Base-by-base conservation (phyloP, 2,797 vertebrate genomes). In the Eulemur albifrons region DNA sequence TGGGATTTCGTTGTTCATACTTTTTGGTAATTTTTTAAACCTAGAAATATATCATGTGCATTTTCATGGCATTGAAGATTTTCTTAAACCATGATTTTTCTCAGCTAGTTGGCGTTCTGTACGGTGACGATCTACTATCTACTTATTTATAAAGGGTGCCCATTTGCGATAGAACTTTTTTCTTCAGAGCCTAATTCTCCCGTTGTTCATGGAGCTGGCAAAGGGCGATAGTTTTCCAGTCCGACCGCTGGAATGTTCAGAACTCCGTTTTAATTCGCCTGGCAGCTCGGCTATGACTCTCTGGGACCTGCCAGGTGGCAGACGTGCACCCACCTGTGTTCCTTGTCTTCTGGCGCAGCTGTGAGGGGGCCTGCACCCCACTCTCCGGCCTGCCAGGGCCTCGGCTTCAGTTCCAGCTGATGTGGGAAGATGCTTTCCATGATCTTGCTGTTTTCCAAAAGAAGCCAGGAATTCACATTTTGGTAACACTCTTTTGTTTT, bases 271-370 rank as follows among this genome's bases (percentile, higher is more conserved):
- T 13, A 32, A 17, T 38, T 61, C 27, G 15, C 11, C 0, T 3
- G 32, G 32, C 18, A 63, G 67, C 27, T 83, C 18, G 18, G 11
- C 12, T 23, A 7, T 1, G 43, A 35, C 67, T 32, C 32, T 70
- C 30, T 13, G 32, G 50, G 35, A 40, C n/a, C 25, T 2, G 23
- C 23, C 12, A 8, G 23, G 2, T 7, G 38, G 6, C 8, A 18
- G 5, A 38, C 52, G 63, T 63, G 30, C 11, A n/a, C 12, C 40
- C 10, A 32, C 9, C 30, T 32, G 32, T 21, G 32, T 35, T 50
- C 40, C 65, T 45, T 54, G 0, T n/a, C 27, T 54, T 1, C 4
- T 1, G 9, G 23, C 27, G 2, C 52, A n/a, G 38, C 15, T 3
- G 9, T 27, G 40, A 45, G 82, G 27, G 35, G 2, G 38, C 38